Evolutionary conservation across 2,888 invertebrate species (phyloP).

Genomic region (Hirtodrosophila alboralis): DNA sequence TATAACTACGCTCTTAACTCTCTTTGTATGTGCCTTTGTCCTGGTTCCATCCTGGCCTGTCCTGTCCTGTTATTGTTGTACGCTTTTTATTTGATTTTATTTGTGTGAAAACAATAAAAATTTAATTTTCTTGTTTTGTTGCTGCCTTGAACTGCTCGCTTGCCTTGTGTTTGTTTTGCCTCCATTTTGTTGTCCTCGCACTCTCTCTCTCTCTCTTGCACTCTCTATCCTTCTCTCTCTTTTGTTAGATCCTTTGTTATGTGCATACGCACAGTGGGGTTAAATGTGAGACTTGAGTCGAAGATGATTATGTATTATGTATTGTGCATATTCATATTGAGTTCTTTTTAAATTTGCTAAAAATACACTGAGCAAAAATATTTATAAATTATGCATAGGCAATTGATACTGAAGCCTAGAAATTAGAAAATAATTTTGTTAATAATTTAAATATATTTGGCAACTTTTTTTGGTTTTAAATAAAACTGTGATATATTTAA

Average conservation of each 20-base stretch:
- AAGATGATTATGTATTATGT: neutral
- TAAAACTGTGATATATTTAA: too few species aligned
- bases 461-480: too few species aligned
- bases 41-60: slow-evolving; percentile 51
- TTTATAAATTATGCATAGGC: too few species aligned
- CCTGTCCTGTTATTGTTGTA: slow-evolving; percentile 67
- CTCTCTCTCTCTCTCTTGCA: too few species aligned
- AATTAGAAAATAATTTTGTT: too few species aligned
- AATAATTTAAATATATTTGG: too few species aligned
- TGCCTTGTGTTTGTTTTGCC: slow-evolving; percentile 22
- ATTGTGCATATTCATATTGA: slow-evolving; percentile 30
- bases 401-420: too few species aligned
- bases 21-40: slow-evolving; percentile 41
- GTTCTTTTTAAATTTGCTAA: too few species aligned
- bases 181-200: slow-evolving; percentile 43
- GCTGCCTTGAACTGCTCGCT: slow-evolving; percentile 61
- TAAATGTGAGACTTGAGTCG: neutral
- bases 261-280: slow-evolving; percentile 36
- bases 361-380: neutral
- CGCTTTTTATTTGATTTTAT: slow-evolving; percentile 81
- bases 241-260: slow-evolving; percentile 28
- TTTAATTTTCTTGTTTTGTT: slow-evolving; percentile 82
- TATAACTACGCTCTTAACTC: slow-evolving; percentile 17
- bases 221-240: too few species aligned
- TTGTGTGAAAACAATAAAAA: slow-evolving; percentile 82